Conservation (phyloP, 2,797 vertebrate genomes). For the Squalus acanthias region DNA sequence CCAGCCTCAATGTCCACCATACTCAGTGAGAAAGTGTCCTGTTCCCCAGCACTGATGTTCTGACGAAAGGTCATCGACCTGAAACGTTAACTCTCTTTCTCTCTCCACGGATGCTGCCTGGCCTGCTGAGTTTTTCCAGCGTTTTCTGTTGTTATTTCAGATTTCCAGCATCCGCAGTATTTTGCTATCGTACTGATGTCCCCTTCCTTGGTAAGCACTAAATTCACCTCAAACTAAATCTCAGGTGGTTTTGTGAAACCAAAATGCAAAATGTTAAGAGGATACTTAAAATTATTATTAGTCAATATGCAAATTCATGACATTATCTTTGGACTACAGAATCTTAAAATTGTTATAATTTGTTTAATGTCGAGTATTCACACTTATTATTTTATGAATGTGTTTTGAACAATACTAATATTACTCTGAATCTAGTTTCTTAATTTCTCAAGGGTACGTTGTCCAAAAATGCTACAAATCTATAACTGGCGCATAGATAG, state of each 20-base stretch:
- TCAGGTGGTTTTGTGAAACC: not conserved
- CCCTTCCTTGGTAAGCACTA: not conserved
- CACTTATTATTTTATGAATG: conserved; percentile 10
- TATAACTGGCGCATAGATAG: not conserved
- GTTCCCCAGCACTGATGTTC: no score
- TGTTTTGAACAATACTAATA: not conserved
- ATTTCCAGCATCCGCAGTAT: no score
- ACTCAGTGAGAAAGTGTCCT: not conserved
- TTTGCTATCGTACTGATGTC: no score
- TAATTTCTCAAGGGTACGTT: not conserved
- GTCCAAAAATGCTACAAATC: not conserved
- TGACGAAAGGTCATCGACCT: no score
- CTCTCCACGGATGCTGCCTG: no score
- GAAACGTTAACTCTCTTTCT: no score
- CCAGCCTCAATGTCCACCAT: not conserved
- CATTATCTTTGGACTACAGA: not conserved
- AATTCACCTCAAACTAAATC: not conserved
- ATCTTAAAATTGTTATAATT: not conserved
- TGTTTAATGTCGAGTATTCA: not conserved
- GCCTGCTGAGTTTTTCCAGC: no score
- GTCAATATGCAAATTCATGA: not conserved
- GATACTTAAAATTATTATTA: not conserved
- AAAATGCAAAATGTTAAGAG: not conserved
- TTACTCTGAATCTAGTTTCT: not conserved
- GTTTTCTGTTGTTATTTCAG: no score